Evolutionary conservation across 2,113 vertebrate genomes (phyloP), one percentile per base, ranked within the genome.

Genomic region (Mustelus asterias): DNA sequence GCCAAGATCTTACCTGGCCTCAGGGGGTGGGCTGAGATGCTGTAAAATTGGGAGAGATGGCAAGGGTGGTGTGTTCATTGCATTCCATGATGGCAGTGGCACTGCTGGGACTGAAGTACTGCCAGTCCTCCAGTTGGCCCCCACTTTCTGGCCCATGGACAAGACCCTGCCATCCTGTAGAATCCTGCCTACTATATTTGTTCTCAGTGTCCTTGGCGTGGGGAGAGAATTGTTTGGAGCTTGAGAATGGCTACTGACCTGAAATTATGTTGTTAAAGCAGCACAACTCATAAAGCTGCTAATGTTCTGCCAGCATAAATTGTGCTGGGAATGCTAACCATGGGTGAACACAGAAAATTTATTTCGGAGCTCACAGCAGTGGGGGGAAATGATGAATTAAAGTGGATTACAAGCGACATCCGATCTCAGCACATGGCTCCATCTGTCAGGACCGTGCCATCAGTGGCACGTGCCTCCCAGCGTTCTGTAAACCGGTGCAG

Each of bases 381-480:
- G 26, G 54, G 10, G 88, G 88, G 54, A 90, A 83, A 18, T 54
- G 88, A 63, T 33, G 54, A 90, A 90, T 90, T 90, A 16, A 89
- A 89, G 24, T 90, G 16, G 88, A 54, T 90, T 90, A 33, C 29
- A 90, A 90, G 58, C 88, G 9, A 54, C 88, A 90, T 90, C 58
- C 26, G 26, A 33, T 90, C 88, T 90, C 22, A 9, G 26, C 26
- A 5, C 88, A 6, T 33, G 26, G 88, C 88, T 63, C 88, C 54
- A 90, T 60, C 88, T 90, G 88, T 90, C 58, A 60, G 88, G 54
- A 90, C 26, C 58, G 37, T 83, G 80, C 80, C 80, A 41, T 90
- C 48, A 16, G 88, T 90, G 24, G 29, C 54, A 29, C 54, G 14
- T 90, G 48, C 33, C 88, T 60, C 16, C 54, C 58, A 60, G 88